Conservation (phyloP, 2,113 vertebrate species). For the Psophia crepitans region DNA sequence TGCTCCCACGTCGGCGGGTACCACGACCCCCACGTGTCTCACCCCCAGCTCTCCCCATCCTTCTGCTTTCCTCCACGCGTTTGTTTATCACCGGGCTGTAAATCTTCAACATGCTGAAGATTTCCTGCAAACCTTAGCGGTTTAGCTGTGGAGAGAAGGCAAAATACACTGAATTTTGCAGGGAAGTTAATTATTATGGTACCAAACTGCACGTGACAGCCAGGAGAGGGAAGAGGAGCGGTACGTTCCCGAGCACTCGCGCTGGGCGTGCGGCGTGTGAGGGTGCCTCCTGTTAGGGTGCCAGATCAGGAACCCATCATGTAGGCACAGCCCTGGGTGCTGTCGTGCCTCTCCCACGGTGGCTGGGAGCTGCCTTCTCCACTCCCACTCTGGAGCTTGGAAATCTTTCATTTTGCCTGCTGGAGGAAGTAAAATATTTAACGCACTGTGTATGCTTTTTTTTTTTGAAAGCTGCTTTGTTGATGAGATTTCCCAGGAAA, state of each 20-base stretch:
- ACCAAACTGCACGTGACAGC: not conserved
- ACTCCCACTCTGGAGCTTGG: not conserved
- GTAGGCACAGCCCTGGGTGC: not conserved
- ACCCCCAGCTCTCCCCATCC: not conserved
- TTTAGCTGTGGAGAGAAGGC: not conserved
- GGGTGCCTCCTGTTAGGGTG: not conserved
- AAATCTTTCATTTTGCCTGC: not conserved
- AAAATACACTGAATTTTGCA: not conserved
- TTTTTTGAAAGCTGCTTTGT: not conserved
- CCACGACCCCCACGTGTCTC: accelerated
- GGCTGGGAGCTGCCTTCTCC: not conserved
- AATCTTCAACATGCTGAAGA: not conserved
- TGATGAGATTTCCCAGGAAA: not conserved
- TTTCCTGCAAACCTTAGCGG: not conserved
- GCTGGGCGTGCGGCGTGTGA: accelerated
- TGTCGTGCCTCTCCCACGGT: not conserved
- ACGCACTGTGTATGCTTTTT: too few relatives aligned
- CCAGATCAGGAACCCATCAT: not conserved
- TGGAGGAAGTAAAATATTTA: not conserved
- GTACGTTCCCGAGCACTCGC: accelerated
- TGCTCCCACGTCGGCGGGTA: not conserved
- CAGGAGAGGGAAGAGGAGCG: not conserved
- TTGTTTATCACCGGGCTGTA: accelerated
- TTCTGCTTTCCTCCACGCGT: accelerated
- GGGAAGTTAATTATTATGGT: not conserved